A percentile compares a stretch with the other conserved stretches of the same genome.
Conservation (phyloP, 2,888 invertebrate species). For the Diarsia mendica region DNA sequence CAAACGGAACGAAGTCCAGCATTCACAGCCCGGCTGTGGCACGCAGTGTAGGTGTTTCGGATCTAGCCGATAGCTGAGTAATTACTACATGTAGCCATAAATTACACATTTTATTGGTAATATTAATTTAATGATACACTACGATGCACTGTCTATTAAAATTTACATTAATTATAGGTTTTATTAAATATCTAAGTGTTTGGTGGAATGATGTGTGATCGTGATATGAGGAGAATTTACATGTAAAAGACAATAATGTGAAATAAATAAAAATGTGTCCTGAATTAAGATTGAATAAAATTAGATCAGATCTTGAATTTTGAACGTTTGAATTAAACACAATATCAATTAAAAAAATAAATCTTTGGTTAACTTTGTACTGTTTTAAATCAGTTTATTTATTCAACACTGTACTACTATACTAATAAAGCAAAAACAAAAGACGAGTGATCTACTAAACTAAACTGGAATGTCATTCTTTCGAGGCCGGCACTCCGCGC, state of each 20-base stretch:
- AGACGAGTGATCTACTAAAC: conserved; percentile 49
- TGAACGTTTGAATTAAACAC: too few relatives aligned
- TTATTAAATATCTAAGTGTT: conserved; percentile 38
- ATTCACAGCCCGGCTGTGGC: conserved; percentile 58
- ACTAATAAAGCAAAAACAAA: background rate
- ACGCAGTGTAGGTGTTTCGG: conserved; percentile 56
- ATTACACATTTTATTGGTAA: conserved; percentile 60
- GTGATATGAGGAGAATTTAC: conserved; percentile 27
- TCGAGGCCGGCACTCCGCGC: conserved; percentile 26
- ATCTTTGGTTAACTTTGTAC: too few relatives aligned
- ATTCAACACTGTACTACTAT: background rate
- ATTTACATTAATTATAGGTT: conserved; percentile 50
- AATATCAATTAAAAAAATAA: too few relatives aligned
- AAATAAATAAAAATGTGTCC: background rate
- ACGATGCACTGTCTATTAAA: conserved; percentile 41
- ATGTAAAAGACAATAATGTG: conserved; percentile 11
- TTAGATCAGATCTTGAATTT: background rate
- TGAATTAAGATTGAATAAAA: background rate
- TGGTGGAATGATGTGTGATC: conserved; percentile 33
- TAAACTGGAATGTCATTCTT: conserved; percentile 57
- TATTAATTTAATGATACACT: conserved; percentile 56
- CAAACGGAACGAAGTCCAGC: conserved; percentile 53
- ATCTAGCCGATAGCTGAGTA: conserved; percentile 55
- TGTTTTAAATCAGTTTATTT: too few relatives aligned
- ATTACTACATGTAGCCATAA: conserved; percentile 51